These are phyloP conservation scores for Calcarius lapponicus DNA, from an alignment of 2,797 vertebrate species.

Conservation along the genomic window DNA sequence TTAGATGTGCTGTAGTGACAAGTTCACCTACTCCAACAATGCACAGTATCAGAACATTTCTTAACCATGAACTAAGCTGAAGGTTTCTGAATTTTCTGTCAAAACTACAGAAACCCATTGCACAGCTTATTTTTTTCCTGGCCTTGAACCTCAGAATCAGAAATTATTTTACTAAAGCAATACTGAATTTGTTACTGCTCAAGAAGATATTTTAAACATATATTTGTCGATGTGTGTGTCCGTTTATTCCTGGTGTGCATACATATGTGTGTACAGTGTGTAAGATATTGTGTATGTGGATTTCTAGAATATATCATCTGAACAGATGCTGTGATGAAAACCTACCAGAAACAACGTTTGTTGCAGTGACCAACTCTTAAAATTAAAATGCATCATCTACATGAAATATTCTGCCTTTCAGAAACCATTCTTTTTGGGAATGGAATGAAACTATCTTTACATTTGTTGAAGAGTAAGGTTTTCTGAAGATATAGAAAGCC, in stretches of 20 bases:
- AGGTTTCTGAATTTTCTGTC: background rate
- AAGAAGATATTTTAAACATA: background rate
- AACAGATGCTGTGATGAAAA: background rate
- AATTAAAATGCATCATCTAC: background rate
- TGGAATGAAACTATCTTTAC: background rate
- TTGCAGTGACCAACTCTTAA: background rate
- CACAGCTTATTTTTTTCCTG: background rate
- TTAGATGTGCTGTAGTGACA: background rate
- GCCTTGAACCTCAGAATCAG: background rate
- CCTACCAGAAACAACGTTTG: background rate
- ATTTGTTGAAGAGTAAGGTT: background rate
- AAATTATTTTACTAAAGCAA: background rate
- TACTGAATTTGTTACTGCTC: background rate
- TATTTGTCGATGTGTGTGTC: rapidly evolving
- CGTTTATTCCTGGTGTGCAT: background rate
- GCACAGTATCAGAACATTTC: background rate
- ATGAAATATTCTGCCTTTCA: background rate
- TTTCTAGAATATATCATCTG: background rate
- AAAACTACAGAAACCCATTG: background rate
- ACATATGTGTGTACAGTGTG: rapidly evolving
- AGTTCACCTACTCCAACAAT: background rate
- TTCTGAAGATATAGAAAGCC: background rate
- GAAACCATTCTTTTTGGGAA: background rate
- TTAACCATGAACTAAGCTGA: background rate
- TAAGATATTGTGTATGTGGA: background rate